Evolutionary conservation across 2,113 vertebrate species (phyloP).

Genomic region (Gymnobelideus leadbeateri): DNA sequence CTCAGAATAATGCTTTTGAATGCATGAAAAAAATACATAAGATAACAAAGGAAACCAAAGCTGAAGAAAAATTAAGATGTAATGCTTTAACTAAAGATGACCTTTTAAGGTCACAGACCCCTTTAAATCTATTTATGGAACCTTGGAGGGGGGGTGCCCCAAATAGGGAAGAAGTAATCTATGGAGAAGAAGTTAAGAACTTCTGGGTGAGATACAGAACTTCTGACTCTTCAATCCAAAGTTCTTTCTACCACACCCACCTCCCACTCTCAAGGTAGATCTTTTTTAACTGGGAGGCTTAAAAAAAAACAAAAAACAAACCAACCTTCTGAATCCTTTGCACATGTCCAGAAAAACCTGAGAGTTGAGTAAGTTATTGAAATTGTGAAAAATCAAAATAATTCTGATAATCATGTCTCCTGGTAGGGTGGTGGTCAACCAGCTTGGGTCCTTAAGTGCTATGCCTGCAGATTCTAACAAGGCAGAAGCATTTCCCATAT

Average conservation of each 20-base stretch:
- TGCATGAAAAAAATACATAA: neutral
- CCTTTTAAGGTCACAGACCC: neutral
- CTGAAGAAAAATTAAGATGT: neutral
- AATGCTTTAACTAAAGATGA: neutral
- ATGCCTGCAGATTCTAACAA: neutral
- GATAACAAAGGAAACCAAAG: neutral
- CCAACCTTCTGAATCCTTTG: neutral
- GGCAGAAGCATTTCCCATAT: neutral
- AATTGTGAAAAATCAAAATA: neutral
- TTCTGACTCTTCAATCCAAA: too few species aligned
- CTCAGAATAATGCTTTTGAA: neutral
- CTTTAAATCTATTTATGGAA: neutral
- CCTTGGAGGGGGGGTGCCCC: too few species aligned
- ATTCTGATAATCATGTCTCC: neutral
- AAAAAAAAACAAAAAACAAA: too few species aligned
- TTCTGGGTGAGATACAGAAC: neutral
- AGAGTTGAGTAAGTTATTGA: neutral
- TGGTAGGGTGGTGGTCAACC: neutral
- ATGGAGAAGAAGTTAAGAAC: neutral
- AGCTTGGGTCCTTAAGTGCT: neutral
- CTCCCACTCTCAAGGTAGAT: neutral
- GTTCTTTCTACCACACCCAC: neutral
- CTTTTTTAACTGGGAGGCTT: neutral
- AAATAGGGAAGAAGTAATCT: too few species aligned
- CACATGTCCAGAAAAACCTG: neutral